Percentiles rank a stretch among this genome's conserved stretches.
phyloP scores from a whole-genome alignment of 2,888 invertebrate genomes.

The Cotesia congregata region DNA sequence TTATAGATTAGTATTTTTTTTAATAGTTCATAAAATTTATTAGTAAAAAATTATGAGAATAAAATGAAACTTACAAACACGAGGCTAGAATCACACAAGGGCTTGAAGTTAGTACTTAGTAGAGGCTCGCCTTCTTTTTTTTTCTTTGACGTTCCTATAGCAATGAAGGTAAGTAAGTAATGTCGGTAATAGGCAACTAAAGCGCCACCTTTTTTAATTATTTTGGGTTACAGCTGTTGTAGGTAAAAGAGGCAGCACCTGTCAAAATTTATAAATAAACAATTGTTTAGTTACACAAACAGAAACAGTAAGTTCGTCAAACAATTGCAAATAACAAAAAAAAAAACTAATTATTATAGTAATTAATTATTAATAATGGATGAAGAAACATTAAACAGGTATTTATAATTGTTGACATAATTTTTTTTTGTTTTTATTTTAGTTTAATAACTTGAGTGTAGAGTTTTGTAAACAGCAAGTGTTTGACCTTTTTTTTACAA shows the following conservation, averaged over 20 bases:
- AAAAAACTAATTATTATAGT: neutral
- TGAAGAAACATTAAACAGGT: conserved; percentile 62
- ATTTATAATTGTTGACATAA: conserved; percentile 12
- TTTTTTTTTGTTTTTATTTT: neutral
- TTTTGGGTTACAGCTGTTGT: too few species aligned
- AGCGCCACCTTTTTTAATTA: too few species aligned
- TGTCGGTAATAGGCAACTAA: too few species aligned
- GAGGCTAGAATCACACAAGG: neutral
- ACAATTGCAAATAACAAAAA: neutral
- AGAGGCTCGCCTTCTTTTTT: neutral
- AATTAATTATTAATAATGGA: conserved; percentile 52
- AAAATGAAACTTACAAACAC: neutral
- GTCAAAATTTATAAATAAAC: too few species aligned
- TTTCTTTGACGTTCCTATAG: too few species aligned
- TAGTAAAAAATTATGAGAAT: neutral
- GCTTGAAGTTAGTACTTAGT: neutral
- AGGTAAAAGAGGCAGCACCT: too few species aligned
- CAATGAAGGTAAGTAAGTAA: too few species aligned
- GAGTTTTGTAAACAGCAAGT: too few species aligned
- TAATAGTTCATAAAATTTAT: neutral
- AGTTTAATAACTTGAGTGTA: neutral
- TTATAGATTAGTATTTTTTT: neutral
- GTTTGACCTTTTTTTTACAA: too few species aligned
- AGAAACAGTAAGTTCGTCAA: neutral
- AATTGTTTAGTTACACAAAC: too few species aligned